A percentile compares a stretch with the other conserved stretches of the same genome.
Evolutionary conservation across 2,888 invertebrate genomes (phyloP).

Genomic region (Lobophora halterata): DNA sequence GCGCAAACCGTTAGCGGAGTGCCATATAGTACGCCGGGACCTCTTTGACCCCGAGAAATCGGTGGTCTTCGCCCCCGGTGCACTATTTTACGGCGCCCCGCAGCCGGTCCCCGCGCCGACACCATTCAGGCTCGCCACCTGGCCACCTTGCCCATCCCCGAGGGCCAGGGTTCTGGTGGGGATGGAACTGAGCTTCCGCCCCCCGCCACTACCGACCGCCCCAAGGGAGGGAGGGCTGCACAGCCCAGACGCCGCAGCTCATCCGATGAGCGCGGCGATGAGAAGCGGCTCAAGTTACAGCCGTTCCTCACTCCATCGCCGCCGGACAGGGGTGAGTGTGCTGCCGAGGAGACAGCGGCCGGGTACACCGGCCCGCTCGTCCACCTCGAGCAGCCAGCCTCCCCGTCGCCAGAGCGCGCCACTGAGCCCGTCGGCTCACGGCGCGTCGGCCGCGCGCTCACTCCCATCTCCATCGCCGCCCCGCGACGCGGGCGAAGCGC

Average conservation of each 20-base stretch:
- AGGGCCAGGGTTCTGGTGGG: too few relatives aligned
- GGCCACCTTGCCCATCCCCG: too few relatives aligned
- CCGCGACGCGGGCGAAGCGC: neutral
- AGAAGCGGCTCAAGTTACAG: neutral
- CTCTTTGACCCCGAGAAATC: too few relatives aligned
- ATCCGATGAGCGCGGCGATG: neutral
- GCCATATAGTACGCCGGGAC: too few relatives aligned
- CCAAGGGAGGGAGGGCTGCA: neutral
- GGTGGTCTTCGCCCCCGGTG: too few relatives aligned
- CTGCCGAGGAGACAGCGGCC: too few relatives aligned
- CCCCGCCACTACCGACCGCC: neutral
- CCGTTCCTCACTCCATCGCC: neutral
- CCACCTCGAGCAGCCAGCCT: neutral
- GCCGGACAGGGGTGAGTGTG: too few relatives aligned
- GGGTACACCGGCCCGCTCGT: too few relatives aligned
- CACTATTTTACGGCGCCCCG: too few relatives aligned
- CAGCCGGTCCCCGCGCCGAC: too few relatives aligned
- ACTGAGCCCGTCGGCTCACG: neutral
- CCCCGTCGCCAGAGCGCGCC: neutral
- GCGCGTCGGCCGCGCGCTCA: neutral
- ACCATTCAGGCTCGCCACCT: too few relatives aligned
- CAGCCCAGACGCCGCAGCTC: neutral
- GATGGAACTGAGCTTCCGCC: constrained; percentile 1
- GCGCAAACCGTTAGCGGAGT: too few relatives aligned
- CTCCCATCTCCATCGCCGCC: neutral